These are phyloP conservation scores for Tethya wilhelma DNA, from an alignment of 37 sponge, comb jelly and placozoan genomes.

Conservation along the genomic window DNA sequence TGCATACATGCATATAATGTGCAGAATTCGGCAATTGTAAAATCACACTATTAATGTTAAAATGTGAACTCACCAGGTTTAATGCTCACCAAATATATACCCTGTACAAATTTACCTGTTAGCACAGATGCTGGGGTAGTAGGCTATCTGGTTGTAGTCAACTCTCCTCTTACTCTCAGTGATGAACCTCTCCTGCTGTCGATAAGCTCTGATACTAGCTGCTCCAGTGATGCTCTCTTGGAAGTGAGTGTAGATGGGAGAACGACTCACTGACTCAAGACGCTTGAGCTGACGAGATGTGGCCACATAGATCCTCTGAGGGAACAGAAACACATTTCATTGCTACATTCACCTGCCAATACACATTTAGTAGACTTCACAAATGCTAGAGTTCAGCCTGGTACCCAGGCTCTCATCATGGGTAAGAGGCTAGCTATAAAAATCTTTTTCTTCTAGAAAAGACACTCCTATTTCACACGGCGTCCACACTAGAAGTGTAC, in stretches of 20 bases:
- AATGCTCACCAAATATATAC: neutral
- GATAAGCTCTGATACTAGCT: slow-evolving; percentile 92
- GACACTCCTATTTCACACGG: too few relatives aligned
- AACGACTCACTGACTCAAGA: slow-evolving; percentile 92
- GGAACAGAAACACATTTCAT: neutral
- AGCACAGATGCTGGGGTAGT: slow-evolving; percentile 90
- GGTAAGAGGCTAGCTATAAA: too few relatives aligned
- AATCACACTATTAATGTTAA: neutral
- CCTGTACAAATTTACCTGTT: slow-evolving; percentile 67
- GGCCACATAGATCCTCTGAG: slow-evolving; percentile 87
- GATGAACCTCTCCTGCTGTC: slow-evolving; percentile 77
- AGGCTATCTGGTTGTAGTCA: slow-evolving; percentile 94
- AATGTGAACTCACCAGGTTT: neutral
- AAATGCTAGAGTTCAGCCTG: too few relatives aligned
- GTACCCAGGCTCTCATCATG: too few relatives aligned
- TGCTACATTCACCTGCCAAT: too few relatives aligned
- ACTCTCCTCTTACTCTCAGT: slow-evolving; percentile 80
- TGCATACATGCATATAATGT: neutral
- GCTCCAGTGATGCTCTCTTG: slow-evolving; percentile 90
- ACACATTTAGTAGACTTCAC: too few relatives aligned
- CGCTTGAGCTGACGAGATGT: slow-evolving; percentile 98
- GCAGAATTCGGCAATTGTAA: neutral
- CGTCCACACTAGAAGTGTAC: slow-evolving; percentile 51
- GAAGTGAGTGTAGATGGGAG: slow-evolving; percentile 99
- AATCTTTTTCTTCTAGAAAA: too few relatives aligned